Evolutionary conservation across 2,113 vertebrate species (phyloP).

Genomic region (Rhabdomys dilectus): DNA sequence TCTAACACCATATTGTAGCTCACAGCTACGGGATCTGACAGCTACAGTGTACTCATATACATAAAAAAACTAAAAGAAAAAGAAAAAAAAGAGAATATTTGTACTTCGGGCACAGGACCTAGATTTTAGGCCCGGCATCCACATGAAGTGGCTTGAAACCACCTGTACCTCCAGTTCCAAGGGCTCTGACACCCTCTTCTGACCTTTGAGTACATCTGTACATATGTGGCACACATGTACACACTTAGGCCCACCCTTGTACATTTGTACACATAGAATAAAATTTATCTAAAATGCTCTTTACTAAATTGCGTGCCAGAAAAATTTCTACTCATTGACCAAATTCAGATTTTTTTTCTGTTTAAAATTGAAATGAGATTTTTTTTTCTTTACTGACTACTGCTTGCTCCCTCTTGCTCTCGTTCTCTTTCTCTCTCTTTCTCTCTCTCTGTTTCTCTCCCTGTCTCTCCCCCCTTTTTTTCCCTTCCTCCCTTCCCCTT

Average conservation of each 20-base stretch:
- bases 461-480: too few relatives aligned
- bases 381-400: constrained; percentile 20
- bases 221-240: background rate
- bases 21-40: too few relatives aligned
- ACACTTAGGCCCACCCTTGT: background rate
- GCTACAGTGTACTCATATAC: too few relatives aligned
- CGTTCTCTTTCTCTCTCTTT: too few relatives aligned
- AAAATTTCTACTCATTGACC: constrained; percentile 36
- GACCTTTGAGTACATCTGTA: background rate
- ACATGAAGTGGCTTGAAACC: background rate
- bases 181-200: background rate
- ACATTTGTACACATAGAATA: background rate
- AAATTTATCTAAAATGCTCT: constrained; percentile 22
- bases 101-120: background rate
- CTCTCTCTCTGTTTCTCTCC: too few relatives aligned
- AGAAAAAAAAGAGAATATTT: too few relatives aligned
- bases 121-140: background rate
- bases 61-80: too few relatives aligned
- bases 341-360: constrained; percentile 24
- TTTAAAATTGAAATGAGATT: constrained; percentile 53
- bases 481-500: too few relatives aligned
- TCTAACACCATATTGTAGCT: too few relatives aligned
- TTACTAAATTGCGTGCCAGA: constrained; percentile 26
- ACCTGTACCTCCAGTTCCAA: background rate
- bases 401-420: too few relatives aligned